Percentiles rank a stretch among this genome's conserved stretches.
Evolutionary conservation across 2,113 vertebrate genomes (phyloP).

Genomic region (Porphyrio hochstetteri): DNA sequence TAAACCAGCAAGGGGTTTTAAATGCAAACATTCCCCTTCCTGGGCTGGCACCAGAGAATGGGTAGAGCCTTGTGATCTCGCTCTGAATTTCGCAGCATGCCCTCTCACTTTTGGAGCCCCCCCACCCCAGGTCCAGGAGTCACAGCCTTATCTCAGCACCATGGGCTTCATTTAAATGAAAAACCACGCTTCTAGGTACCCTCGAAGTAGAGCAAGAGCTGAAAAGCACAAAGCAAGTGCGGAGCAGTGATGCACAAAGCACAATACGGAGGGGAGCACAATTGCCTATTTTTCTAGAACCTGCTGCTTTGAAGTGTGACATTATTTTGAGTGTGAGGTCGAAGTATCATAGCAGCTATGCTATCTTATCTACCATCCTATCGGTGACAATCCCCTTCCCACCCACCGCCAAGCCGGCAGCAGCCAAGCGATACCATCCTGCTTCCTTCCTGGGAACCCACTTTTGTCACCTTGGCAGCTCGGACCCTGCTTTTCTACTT

Average conservation of each 20-base stretch:
- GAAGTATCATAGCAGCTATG: not conserved
- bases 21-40: not conserved
- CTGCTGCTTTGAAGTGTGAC: not conserved
- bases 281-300: not conserved
- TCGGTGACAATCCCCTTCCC: not conserved
- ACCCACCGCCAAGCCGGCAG: not conserved
- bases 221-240: accelerated
- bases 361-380: not conserved
- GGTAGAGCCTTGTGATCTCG: not conserved
- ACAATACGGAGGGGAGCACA: not conserved
- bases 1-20: not conserved
- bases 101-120: not conserved
- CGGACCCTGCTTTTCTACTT: not conserved
- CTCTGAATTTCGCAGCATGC: not conserved
- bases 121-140: not conserved
- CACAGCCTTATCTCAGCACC: not conserved
- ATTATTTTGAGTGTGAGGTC: not conserved
- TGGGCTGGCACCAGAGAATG: not conserved
- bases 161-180: not conserved
- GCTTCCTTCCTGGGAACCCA: slow-evolving; percentile 30
- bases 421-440: not conserved
- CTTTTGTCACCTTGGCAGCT: not conserved
- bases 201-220: not conserved
- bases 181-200: not conserved
- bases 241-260: accelerated